Conservation (phyloP, 2,113 vertebrate species). For the Psettodes erumei region DNA sequence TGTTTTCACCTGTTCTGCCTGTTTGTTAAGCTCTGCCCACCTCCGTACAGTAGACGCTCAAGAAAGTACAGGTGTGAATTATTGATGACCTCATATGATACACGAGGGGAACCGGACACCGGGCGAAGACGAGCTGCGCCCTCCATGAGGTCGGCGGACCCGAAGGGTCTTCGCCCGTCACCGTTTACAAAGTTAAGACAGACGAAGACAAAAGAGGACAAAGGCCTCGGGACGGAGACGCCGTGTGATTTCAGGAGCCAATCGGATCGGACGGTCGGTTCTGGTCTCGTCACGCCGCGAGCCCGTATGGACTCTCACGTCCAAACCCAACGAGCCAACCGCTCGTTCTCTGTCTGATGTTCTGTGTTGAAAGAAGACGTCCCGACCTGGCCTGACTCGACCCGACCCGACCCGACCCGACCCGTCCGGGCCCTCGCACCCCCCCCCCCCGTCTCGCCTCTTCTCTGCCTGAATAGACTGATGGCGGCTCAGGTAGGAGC, state of each 20-base stretch:
- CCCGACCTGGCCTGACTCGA: neutral
- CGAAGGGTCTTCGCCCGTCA: no score
- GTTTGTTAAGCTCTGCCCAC: no score
- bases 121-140: slow-evolving; percentile 9
- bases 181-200: neutral
- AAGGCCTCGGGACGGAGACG: no score
- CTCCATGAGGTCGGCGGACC: neutral
- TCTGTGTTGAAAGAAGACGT: slow-evolving; percentile 20
- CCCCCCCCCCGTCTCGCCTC: neutral
- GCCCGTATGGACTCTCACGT: slow-evolving; percentile 48
- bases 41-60: slow-evolving; percentile 26
- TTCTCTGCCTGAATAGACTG: slow-evolving; percentile 46
- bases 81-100: slow-evolving; percentile 58
- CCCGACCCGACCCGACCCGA: no score
- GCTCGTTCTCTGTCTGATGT: slow-evolving; percentile 43
- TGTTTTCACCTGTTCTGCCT: no score
- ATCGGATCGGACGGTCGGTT: no score
- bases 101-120: slow-evolving; percentile 52
- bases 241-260: no score
- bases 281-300: slow-evolving; percentile 23
- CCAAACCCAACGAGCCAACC: slow-evolving; percentile 29
- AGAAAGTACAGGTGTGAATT: slow-evolving; percentile 61
- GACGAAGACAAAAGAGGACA: no score
- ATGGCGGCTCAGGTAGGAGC: slow-evolving; percentile 55
- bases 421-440: neutral